Evolutionary conservation across 2,888 invertebrate species (phyloP), one percentile per base, ranked within the genome.

Genomic region (Gnatocerus cornutus): DNA sequence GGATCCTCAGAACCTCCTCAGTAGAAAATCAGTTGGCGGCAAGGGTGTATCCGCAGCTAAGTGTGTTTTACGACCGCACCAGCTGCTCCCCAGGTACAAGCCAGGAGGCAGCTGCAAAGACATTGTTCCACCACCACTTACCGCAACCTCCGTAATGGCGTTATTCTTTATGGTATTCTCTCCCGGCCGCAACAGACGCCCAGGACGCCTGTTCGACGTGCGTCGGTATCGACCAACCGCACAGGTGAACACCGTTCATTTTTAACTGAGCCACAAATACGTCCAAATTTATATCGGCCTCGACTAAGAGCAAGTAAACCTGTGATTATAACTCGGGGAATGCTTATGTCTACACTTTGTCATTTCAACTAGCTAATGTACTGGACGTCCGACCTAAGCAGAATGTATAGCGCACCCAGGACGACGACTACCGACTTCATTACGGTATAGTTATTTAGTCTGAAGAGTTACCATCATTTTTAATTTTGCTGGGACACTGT

Each of bases 81-180:
- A 73, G 75, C 73, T 75, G 76, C 72, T 75, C 71, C 65, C 61
- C 74, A 73, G 69, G 73, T 73, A 71, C 70, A 72, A 69, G 69
- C 71, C 71, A 67, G 71, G 66, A 73, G 73, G 71, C 74, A 73
- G 72, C 74, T 76, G 77, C 71, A 62, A 70, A 73, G 72, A 72
- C 74, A 74, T 72, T 72, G 77, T 76, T 76, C 73, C 71, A 70
- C 71, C 73, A 68, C 72, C 74, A 75, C 74, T 77, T 77, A 76
- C 69, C 68, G 73, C 74, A 73, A 74, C 73, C 70, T 71, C 69
- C 68, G 70, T 76, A 75, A 75, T 71, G 71, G 65, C 65, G 68
- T 71, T 73, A 74, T 73, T 73, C 74, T 73, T 73, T 74, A 74
- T 74, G 72, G 73, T 65, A 68, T 73, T 68, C 69, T 71, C 66